These are phyloP conservation scores for Ethmia dodecea DNA, from an alignment of 2,888 invertebrate species.

Conservation along the genomic window DNA sequence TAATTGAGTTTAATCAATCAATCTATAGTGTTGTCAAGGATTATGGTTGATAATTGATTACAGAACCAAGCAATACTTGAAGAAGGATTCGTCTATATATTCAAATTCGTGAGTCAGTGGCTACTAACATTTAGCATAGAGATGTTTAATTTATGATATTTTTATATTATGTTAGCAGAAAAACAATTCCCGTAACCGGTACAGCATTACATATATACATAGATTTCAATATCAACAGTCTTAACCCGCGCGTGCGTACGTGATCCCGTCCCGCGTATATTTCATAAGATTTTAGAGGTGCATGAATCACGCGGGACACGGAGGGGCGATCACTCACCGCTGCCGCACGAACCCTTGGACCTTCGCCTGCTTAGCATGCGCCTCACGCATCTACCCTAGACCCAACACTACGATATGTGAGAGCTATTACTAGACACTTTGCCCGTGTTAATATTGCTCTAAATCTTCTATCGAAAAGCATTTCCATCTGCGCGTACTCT, in stretches of 20 bases:
- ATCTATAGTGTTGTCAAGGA: too few species aligned
- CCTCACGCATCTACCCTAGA: slow-evolving; percentile 63
- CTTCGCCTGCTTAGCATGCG: slow-evolving; percentile 66
- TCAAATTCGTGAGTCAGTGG: too few species aligned
- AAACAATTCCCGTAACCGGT: too few species aligned
- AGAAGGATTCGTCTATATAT: too few species aligned
- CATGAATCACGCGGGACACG: slow-evolving; percentile 76
- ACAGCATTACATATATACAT: slow-evolving; percentile 68
- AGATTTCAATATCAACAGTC: slow-evolving; percentile 77
- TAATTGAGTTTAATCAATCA: too few species aligned
- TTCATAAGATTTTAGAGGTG: slow-evolving; percentile 78
- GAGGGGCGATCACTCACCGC: slow-evolving; percentile 72
- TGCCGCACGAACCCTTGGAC: slow-evolving; percentile 61
- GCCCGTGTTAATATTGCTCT: slow-evolving; percentile 73
- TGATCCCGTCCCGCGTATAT: slow-evolving; percentile 71
- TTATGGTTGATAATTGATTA: too few species aligned
- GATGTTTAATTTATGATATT: too few species aligned
- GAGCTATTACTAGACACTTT: slow-evolving; percentile 78
- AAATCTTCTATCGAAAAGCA: slow-evolving; percentile 60
- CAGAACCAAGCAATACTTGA: too few species aligned
- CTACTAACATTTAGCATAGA: too few species aligned
- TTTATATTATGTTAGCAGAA: too few species aligned
- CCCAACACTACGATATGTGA: slow-evolving; percentile 75
- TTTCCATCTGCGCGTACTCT: slow-evolving; percentile 32
- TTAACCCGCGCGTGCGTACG: slow-evolving; percentile 70